Percentiles rank a stretch among this genome's conserved stretches.
phyloP scores from a whole-genome alignment of 2,113 vertebrate species.

The Ophiodon elongatus region DNA sequence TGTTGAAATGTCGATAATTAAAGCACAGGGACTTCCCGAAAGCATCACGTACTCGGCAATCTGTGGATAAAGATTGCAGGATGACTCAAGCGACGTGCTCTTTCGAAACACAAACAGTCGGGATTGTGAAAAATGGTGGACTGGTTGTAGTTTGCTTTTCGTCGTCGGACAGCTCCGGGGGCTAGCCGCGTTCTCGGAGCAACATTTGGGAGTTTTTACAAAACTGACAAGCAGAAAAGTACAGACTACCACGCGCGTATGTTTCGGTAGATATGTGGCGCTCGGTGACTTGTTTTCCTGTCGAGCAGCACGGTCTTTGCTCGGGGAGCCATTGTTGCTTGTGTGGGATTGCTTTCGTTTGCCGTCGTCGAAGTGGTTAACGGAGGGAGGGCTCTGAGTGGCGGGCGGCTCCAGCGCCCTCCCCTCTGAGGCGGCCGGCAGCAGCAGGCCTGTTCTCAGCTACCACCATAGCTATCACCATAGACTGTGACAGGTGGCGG shows the following conservation, averaged over 20 bases:
- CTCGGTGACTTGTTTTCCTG: constrained; percentile 21
- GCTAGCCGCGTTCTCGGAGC: constrained; percentile 54
- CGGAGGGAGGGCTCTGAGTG: constrained; percentile 39
- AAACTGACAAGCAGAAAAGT: constrained; percentile 2
- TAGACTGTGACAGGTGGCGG: constrained; percentile 35
- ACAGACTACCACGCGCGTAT: not conserved
- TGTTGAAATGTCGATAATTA: constrained; percentile 50
- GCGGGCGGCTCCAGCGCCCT: constrained; percentile 13
- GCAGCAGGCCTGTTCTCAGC: constrained; percentile 23
- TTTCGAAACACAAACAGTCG: constrained; percentile 55
- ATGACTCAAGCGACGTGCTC: constrained; percentile 53
- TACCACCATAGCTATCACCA: constrained; percentile 15
- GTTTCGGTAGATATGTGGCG: constrained; percentile 13
- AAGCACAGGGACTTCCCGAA: constrained; percentile 59
- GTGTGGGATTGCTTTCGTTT: not conserved
- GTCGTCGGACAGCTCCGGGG: constrained; percentile 50
- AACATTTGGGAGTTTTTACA: constrained; percentile 33
- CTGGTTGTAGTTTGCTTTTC: constrained; percentile 68
- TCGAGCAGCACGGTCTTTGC: not conserved
- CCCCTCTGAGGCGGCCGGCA: no score
- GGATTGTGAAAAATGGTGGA: constrained; percentile 78
- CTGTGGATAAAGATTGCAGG: constrained; percentile 86
- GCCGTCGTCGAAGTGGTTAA: constrained; percentile 72
- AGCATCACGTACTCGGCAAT: constrained; percentile 74
- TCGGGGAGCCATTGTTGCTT: constrained; percentile 55